Evolutionary conservation across 2,797 vertebrate species (phyloP), one percentile per base, ranked within the genome.

Genomic region (Triplophysa yarkandensis): DNA sequence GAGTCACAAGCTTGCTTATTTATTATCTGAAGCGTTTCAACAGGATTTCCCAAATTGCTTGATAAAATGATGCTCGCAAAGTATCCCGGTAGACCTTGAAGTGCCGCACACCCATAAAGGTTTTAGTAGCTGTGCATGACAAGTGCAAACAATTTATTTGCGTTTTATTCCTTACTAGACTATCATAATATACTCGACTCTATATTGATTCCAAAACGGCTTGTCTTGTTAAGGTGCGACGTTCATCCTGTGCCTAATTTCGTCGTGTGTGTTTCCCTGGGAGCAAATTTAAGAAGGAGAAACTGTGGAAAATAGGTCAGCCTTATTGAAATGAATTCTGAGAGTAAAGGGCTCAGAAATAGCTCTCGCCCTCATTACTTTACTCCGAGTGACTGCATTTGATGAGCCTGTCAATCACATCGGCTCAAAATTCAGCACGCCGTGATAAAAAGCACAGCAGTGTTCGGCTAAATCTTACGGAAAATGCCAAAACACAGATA

Each of bases 291-390:
- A 58, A 71, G 58, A 73, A 79, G 68, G 74, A 81, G 68, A 81
- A 77, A 75, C 39, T 66, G 65, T 28, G 75, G 81, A 67, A 87
- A 88, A 83, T 85, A 83, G 85, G 82, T 78, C 81, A 80, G 48
- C 78, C 84, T 88, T 83, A 83, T 91, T 89, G 86, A 74, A 84
- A 86, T 84, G 63, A 83, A 86, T 85, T 82, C 75, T 71, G 55
- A 19, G 58, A 82, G 78, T 80, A 57, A 74, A 71, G 68, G 72
- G 39, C 74, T 74, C 77, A 28, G 68, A 82, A 82, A 82, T 80
- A 83, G 66, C 77, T 72, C 82, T 67, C 77, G 83, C 81, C 84
- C 86, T 90, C 77, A 81, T 89, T 90, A 87, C 86, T 83, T 77
- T 80, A 48, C 55, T 83, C 84, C 83, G 83, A 72, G 71, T 30